Evolutionary conservation across 1,140 invertebrate genomes (phyloP), one percentile per base, ranked within the genome.

Genomic region (Drosophila orena): DNA sequence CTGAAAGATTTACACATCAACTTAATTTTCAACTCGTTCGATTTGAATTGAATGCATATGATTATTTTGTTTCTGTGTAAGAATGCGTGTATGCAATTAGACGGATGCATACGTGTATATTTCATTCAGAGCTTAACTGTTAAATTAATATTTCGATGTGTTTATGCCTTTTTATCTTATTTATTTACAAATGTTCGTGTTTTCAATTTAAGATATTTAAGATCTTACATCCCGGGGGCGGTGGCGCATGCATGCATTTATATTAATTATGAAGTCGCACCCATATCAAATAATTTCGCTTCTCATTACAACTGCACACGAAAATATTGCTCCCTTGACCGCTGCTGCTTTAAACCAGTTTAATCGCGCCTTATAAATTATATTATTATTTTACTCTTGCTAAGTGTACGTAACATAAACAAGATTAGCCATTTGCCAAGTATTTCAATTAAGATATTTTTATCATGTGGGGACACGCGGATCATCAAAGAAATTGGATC

Each of bases 301-400:
- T 69, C 61, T 69, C 47, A 68, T 69, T 71, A 50, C 56, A 65
- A 60, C 42, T 74, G 79, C 60, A 46, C 30, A 42, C 64, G 73
- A 81, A 78, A 66, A 79, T 75, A 72, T 78, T 78, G 60, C 62
- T 79, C 77, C 54, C 46, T 74, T 68, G 71, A 79, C 47, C 56
- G 61, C 54, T 59, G 53, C 77, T 47, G 55, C 40, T 43, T 70
- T 4, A 44, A 65, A 80, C 80, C 58, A 80, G 80, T 77, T 84
- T 77, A 50, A 69, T 58, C 81, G 42, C 8, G 68, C 50, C 81
- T 49, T 34, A 69, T 70, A 56, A 76, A 60, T 77, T 77, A 58
- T 20, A 70, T 30, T 76, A 56, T 34, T 57, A 58, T 68, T 44
- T 77, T 57, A 70, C 66, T 4, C 65, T 69, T 49, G 66, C 50